phyloP scores from a whole-genome alignment of 2,797 vertebrate species.

The Tenualosa ilisha region DNA sequence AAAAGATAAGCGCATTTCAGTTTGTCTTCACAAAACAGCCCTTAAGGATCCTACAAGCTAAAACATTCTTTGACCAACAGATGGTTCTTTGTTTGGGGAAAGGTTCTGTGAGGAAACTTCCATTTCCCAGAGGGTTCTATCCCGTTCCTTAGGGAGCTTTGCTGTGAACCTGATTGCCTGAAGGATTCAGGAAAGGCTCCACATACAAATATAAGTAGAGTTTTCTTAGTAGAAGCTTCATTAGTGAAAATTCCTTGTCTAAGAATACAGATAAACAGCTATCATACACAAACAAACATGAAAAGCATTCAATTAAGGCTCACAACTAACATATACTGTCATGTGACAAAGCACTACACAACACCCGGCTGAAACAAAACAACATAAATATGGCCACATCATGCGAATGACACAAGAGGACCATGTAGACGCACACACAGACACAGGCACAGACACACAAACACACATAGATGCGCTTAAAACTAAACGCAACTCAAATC shows the following conservation, averaged over 20 bases:
- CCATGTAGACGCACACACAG: not conserved
- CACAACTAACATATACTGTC: not conserved
- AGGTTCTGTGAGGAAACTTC: not conserved
- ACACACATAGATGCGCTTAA: not conserved
- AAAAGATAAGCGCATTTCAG: conserved; percentile 10
- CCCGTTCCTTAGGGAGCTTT: not conserved
- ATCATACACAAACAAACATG: not conserved
- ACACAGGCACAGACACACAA: conserved; percentile 7
- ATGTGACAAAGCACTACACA: conserved; percentile 15
- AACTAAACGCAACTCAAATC: not conserved
- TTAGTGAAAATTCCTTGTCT: not conserved
- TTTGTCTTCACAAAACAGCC: not conserved
- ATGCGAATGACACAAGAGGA: not conserved
- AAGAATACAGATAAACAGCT: not conserved
- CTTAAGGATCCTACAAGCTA: not conserved
- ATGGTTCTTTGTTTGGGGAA: not conserved
- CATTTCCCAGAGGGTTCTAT: not conserved
- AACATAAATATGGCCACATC: not conserved
- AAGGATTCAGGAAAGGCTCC: not conserved
- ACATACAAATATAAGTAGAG: not conserved
- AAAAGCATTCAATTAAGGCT: not conserved
- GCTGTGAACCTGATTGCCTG: not conserved
- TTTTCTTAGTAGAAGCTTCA: not conserved
- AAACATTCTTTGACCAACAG: conserved; percentile 12
- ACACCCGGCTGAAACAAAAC: not conserved